phyloP scores from a whole-genome alignment of 2,888 invertebrate species.

The Lutraria lutraria region DNA sequence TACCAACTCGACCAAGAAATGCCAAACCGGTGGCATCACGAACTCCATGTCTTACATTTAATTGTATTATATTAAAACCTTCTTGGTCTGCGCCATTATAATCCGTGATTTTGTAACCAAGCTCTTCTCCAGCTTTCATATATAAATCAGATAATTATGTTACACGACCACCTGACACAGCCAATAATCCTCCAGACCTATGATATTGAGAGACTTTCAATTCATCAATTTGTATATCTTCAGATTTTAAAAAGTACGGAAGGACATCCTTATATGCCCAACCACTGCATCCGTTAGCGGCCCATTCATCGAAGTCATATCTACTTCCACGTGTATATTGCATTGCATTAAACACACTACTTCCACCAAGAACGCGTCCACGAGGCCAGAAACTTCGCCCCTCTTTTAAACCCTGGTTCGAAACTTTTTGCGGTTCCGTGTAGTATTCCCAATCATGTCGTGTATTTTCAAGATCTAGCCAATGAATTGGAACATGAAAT shows the following conservation, averaged over 20 bases:
- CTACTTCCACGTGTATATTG: slow-evolving; percentile 37
- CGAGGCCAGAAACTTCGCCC: slow-evolving; percentile 19
- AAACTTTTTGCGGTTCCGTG: slow-evolving; percentile 28
- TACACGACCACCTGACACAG: slow-evolving; percentile 26
- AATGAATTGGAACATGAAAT: slow-evolving; percentile 26
- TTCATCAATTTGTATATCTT: slow-evolving; percentile 37
- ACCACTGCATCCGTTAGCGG: slow-evolving; percentile 16
- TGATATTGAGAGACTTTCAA: slow-evolving; percentile 27
- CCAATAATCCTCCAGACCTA: slow-evolving; percentile 20
- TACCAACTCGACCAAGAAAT: slow-evolving; percentile 33
- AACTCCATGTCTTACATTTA: slow-evolving; percentile 30
- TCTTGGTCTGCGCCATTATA: slow-evolving; percentile 42
- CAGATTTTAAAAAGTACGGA: slow-evolving; percentile 35
- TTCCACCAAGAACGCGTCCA: slow-evolving; percentile 35
- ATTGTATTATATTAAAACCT: slow-evolving; percentile 28
- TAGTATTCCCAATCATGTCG: slow-evolving; percentile 38
- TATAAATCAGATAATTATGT: slow-evolving; percentile 34
- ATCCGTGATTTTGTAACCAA: slow-evolving; percentile 32
- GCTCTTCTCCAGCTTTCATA: slow-evolving; percentile 38
- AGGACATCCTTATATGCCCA: slow-evolving; percentile 39
- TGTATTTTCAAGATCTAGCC: slow-evolving; percentile 22
- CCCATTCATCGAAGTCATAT: slow-evolving; percentile 38
- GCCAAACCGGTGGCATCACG: slow-evolving; percentile 28
- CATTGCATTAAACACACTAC: slow-evolving; percentile 30
- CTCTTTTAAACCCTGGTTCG: slow-evolving; percentile 23